phyloP scores from a whole-genome alignment of 2,113 vertebrate species.

The Zapus hudsonius region DNA sequence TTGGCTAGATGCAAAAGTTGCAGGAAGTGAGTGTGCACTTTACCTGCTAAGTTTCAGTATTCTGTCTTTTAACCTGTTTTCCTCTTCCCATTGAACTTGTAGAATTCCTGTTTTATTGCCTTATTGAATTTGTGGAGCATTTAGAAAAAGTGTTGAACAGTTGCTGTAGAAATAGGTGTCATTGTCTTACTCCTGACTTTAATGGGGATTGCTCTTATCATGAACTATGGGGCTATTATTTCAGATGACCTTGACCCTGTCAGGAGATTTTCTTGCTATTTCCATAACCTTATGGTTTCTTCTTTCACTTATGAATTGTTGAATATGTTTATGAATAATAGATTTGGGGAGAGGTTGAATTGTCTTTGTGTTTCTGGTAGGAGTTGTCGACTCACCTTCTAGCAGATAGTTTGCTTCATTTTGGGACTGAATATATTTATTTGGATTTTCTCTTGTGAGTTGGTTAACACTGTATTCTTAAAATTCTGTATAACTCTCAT shows the following conservation, averaged over 20 bases:
- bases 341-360: not conserved
- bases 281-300: not conserved
- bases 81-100: not conserved
- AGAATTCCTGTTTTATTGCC: not conserved
- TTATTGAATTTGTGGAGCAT: not conserved
- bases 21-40: not conserved
- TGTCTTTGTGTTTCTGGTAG: constrained; percentile 40
- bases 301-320: constrained; percentile 25
- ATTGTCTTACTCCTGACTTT: not conserved
- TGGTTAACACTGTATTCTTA: not conserved
- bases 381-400: not conserved
- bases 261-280: not conserved
- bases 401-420: not conserved
- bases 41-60: not conserved
- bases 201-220: not conserved
- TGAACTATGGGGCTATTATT: not conserved
- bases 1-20: not conserved
- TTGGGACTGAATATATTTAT: not conserved
- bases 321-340: not conserved
- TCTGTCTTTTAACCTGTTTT: not conserved
- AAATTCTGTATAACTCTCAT: not conserved
- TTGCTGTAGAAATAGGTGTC: not conserved
- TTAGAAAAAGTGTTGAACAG: not conserved
- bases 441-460: not conserved
- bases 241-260: not conserved